phyloP scores from a whole-genome alignment of 92 coral and sea anemone species.

The Chrysogorgia sp. region DNA sequence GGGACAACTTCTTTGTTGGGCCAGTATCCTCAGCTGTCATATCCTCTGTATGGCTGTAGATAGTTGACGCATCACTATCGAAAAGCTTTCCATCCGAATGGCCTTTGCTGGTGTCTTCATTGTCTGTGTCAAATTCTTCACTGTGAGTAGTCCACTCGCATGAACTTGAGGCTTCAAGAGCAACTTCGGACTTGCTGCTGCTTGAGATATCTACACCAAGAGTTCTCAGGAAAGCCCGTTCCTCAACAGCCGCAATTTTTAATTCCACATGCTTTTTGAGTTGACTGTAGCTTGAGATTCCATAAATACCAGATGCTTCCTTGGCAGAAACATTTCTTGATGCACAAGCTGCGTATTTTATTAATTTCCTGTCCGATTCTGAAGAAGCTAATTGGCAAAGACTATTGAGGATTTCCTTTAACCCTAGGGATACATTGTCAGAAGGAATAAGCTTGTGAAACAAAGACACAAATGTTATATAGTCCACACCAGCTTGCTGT shows the following conservation, averaged over 20 bases:
- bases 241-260: slow-evolving; percentile 55
- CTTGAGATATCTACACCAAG: slow-evolving; percentile 51
- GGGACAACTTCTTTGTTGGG: neutral
- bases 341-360: slow-evolving; percentile 61
- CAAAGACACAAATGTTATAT: slow-evolving; percentile 46
- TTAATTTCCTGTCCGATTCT: slow-evolving; percentile 51
- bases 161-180: slow-evolving; percentile 19
- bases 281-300: slow-evolving; percentile 44
- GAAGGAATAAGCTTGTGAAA: slow-evolving; percentile 48
- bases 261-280: slow-evolving; percentile 39
- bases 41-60: neutral
- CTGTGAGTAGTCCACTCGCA: slow-evolving; percentile 60
- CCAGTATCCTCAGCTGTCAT: neutral
- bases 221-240: slow-evolving; percentile 52
- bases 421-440: neutral
- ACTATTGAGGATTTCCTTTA: slow-evolving; percentile 45
- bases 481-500: slow-evolving; percentile 52
- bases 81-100: neutral
- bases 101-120: slow-evolving; percentile 10
- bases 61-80: slow-evolving; percentile 16
- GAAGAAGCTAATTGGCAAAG: slow-evolving; percentile 53
- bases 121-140: slow-evolving; percentile 37
- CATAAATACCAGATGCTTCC: slow-evolving; percentile 26
- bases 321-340: slow-evolving; percentile 39
- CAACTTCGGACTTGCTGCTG: slow-evolving; percentile 50